Base-by-base conservation (phyloP, 2,888 invertebrate species). In the Anoncus sp. region DNA sequence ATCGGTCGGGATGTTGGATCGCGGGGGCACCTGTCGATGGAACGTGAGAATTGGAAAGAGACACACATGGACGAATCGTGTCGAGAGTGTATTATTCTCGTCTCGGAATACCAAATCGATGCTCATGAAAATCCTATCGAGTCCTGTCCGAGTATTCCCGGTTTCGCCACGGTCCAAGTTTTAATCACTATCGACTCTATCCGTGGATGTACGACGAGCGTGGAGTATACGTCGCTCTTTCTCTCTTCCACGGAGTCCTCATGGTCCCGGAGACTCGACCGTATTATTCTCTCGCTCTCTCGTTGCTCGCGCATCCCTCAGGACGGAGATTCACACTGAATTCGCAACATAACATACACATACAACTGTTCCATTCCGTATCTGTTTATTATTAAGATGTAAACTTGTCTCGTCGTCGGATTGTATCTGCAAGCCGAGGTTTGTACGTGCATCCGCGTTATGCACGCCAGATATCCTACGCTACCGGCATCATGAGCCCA, bases 111-210 rank as follows among this genome's bases (percentile, higher is more conserved):
- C 82, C 84, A 85, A 87, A 87, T 87, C 85, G 84, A 86, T 85
- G 79, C 82, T 81, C 73, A 43, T 72, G 82, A 84, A 87, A 86
- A 86, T 87, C 84, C 59, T 59, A 55, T 75, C 71, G 62, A 71
- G 66, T 47, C 35, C 16, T 27, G 60, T 12, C 47, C 12, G 31
- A 75, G 63, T 69, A 57, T 62, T 43, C 73, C 72, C 43, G 76
- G 72, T 65, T 81, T 84, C 84, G 85, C 86, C 85, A 84, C 86
- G 86, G 88, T 85, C 85, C 83, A 89, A 89, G 88, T 89, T 89
- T 89, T 89, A 89, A 89, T 89, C 87, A 89, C 88, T 88, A 89
- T 88, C 87, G 88, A 88, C 89, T 88, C 84, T 77, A 79, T 84
- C 65, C 75, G 83, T 24, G 79, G 82, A 85, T 83, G 81, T 85